Conservation (phyloP, 1,140 invertebrate species). For the Eubasilissa regina region DNA sequence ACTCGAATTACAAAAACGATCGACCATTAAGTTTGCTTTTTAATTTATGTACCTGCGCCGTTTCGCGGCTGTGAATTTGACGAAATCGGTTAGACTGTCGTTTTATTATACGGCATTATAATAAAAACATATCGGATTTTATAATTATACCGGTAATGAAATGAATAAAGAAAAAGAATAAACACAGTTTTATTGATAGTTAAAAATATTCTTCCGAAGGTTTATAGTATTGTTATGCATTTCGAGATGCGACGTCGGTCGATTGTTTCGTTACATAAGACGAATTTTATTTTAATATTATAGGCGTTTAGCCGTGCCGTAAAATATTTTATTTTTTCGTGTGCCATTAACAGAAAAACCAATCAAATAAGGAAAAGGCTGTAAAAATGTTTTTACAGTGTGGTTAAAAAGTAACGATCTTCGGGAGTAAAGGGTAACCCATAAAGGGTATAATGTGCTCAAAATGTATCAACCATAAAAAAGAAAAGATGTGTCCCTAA, state of each 20-base stretch:
- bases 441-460: slow-evolving; percentile 59
- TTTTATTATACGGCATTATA: slow-evolving; percentile 24
- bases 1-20: slow-evolving; percentile 44
- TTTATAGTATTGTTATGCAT: background rate
- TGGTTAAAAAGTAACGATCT: slow-evolving; percentile 60
- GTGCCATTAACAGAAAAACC: slow-evolving; percentile 54
- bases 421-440: slow-evolving; percentile 58
- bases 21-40: slow-evolving; percentile 39
- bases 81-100: slow-evolving; percentile 27
- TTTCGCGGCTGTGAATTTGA: slow-evolving; percentile 41
- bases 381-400: slow-evolving; percentile 61
- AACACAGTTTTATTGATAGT: no score
- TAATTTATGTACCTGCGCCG: slow-evolving; percentile 31
- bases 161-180: background rate
- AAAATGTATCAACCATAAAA: slow-evolving; percentile 60
- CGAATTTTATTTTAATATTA: slow-evolving; percentile 28
- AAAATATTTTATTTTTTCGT: slow-evolving; percentile 47
- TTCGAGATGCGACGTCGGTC: background rate
- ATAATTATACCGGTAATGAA: slow-evolving; percentile 24
- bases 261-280: slow-evolving; percentile 25
- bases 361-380: slow-evolving; percentile 59
- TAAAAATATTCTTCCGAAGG: background rate
- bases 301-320: slow-evolving; percentile 27
- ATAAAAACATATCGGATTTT: slow-evolving; percentile 26
- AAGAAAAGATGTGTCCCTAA: slow-evolving; percentile 51